Percentiles rank a stretch among this genome's conserved stretches.
Conservation (phyloP, 2,888 invertebrate genomes). For the Baronia brevicornis region DNA sequence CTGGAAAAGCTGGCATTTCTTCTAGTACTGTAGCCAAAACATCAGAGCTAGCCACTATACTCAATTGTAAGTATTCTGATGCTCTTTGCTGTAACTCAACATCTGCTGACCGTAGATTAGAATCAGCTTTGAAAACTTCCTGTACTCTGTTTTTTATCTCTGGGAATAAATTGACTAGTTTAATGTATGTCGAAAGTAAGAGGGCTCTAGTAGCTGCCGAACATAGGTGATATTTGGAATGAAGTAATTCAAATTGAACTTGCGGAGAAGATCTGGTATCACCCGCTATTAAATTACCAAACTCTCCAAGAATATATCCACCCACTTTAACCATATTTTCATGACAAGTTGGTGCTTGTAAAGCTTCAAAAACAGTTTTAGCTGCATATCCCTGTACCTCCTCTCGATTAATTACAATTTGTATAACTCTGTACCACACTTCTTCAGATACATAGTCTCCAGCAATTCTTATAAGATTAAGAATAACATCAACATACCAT, state of each 20-base stretch:
- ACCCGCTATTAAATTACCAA: constrained; percentile 99
- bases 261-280: constrained; percentile 97
- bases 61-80: constrained; percentile 97
- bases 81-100: constrained; percentile 98
- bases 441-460: constrained; percentile 99
- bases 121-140: constrained; percentile 94
- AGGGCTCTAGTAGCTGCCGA: constrained; percentile 97
- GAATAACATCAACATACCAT: constrained; percentile 98
- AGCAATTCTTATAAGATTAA: constrained; percentile 98
- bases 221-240: constrained; percentile 99
- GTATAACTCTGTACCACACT: constrained; percentile 99
- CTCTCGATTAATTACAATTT: constrained; percentile 99
- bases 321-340: constrained; percentile 99
- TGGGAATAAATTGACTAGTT: constrained; percentile 99
- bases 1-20: constrained; percentile 99
- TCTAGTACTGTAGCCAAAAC: constrained; percentile 98
- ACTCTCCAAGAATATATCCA: constrained; percentile 98
- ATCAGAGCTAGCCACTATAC: constrained; percentile 96
- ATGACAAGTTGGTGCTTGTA: constrained; percentile 99
- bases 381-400: constrained; percentile 99
- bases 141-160: constrained; percentile 98
- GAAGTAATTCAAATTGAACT: constrained; percentile 97
- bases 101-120: constrained; percentile 97
- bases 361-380: constrained; percentile 98
- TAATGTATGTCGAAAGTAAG: constrained; percentile 97